Evolutionary conservation across 1,140 invertebrate genomes (phyloP).

Genomic region (Zaprionus capensis): DNA sequence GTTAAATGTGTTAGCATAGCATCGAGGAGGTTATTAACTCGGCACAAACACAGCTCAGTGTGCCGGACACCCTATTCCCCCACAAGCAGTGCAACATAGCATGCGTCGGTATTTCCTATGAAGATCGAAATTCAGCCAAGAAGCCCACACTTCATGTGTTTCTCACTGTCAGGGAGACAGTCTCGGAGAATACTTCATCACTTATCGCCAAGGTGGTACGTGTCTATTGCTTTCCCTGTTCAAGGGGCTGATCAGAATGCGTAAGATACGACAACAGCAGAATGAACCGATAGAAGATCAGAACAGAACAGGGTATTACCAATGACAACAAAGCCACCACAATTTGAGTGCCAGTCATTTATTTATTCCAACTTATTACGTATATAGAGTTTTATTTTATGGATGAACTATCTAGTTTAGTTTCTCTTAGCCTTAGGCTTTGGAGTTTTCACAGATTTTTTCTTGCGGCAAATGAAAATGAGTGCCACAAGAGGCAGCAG

Average conservation of each 20-base stretch:
- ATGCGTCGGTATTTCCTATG: slow-evolving; percentile 69
- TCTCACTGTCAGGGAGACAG: slow-evolving; percentile 61
- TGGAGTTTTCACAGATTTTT: slow-evolving; percentile 7
- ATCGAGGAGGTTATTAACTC: slow-evolving; percentile 58
- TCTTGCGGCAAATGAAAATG: slow-evolving; percentile 12
- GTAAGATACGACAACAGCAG: slow-evolving; percentile 39
- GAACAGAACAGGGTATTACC: slow-evolving; percentile 13
- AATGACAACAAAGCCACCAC: background rate
- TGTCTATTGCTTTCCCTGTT: slow-evolving; percentile 76
- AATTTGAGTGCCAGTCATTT: too few species aligned
- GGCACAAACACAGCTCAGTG: slow-evolving; percentile 62
- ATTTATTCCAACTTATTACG: too few species aligned
- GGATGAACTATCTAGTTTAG: slow-evolving; percentile 20
- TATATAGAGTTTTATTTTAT: too few species aligned
- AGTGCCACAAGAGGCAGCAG: slow-evolving; percentile 49
- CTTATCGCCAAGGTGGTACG: slow-evolving; percentile 68
- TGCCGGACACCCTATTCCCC: slow-evolving; percentile 34
- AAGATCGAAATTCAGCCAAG: slow-evolving; percentile 65
- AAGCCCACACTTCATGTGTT: slow-evolving; percentile 75
- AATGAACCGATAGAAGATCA: slow-evolving; percentile 20
- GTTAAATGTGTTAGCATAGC: background rate
- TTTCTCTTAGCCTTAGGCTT: slow-evolving; percentile 43
- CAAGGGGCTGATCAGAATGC: slow-evolving; percentile 61
- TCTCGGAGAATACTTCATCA: slow-evolving; percentile 45
- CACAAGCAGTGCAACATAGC: slow-evolving; percentile 69